These are phyloP conservation scores for Squalus acanthias DNA, from an alignment of 2,797 vertebrate species.

Conservation along the genomic window DNA sequence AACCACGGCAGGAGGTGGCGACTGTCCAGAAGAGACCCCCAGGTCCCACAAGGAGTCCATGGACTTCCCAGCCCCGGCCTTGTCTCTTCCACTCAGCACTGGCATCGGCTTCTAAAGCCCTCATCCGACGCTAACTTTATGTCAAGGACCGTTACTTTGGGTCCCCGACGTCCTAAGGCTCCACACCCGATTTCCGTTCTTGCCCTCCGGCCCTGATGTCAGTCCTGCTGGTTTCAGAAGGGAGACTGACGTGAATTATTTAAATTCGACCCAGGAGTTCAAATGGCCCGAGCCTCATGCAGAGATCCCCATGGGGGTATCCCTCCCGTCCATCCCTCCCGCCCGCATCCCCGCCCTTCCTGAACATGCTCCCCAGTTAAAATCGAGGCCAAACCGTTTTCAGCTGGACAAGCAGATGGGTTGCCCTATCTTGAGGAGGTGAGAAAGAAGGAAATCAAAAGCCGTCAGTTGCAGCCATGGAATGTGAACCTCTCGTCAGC, in stretches of 20 bases:
- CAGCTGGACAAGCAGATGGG: not conserved
- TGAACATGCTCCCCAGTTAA: not conserved
- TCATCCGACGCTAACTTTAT: not conserved
- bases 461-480: not conserved
- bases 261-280: not conserved
- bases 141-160: not conserved
- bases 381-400: not conserved
- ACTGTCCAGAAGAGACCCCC: not conserved
- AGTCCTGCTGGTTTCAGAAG: not conserved
- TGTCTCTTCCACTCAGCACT: not conserved
- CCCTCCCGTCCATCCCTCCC: too few species aligned
- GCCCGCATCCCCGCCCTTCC: not conserved
- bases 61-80: not conserved
- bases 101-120: not conserved
- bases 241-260: not conserved
- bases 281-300: not conserved
- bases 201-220: not conserved
- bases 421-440: not conserved
- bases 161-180: not conserved
- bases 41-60: not conserved
- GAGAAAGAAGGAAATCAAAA: not conserved
- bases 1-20: too few species aligned
- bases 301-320: not conserved
- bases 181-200: not conserved
- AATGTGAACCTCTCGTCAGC: not conserved